Evolutionary conservation across 2,113 vertebrate genomes (phyloP).

Genomic region (Eulemur rufifrons): DNA sequence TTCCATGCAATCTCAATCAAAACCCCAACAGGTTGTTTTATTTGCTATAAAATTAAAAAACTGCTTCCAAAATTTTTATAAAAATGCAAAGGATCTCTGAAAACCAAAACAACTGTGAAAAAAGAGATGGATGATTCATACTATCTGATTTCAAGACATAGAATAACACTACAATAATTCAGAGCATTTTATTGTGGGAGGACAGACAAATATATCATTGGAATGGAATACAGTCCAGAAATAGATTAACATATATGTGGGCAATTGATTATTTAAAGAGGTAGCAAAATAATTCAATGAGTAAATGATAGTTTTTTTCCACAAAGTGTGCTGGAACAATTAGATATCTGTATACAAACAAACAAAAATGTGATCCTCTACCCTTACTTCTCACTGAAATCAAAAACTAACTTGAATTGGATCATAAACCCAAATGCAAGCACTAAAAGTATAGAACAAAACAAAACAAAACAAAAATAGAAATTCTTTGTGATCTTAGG

Average conservation of each 20-base stretch:
- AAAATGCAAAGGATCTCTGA: not conserved
- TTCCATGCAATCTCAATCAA: not conserved
- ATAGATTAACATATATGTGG: not conserved
- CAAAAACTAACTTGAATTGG: not conserved
- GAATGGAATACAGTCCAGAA: not conserved
- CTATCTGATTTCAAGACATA: not conserved
- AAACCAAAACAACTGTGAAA: not conserved
- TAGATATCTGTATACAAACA: not conserved
- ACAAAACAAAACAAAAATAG: not conserved
- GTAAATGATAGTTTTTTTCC: not conserved
- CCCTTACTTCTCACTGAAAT: not conserved
- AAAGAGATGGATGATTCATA: not conserved
- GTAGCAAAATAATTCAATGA: not conserved
- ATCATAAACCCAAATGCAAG: not conserved
- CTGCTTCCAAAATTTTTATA: not conserved
- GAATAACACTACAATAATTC: not conserved
- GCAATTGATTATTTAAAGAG: not conserved
- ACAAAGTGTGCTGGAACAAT: not conserved
- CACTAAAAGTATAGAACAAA: not conserved
- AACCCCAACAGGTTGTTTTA: not conserved
- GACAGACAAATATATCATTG: not conserved
- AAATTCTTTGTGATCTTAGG: not conserved
- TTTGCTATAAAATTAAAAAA: not conserved
- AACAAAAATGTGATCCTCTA: not conserved
- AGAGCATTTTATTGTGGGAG: not conserved